Evolutionary conservation across 1,140 invertebrate species (phyloP).

Genomic region (Oscheius sp.): DNA sequence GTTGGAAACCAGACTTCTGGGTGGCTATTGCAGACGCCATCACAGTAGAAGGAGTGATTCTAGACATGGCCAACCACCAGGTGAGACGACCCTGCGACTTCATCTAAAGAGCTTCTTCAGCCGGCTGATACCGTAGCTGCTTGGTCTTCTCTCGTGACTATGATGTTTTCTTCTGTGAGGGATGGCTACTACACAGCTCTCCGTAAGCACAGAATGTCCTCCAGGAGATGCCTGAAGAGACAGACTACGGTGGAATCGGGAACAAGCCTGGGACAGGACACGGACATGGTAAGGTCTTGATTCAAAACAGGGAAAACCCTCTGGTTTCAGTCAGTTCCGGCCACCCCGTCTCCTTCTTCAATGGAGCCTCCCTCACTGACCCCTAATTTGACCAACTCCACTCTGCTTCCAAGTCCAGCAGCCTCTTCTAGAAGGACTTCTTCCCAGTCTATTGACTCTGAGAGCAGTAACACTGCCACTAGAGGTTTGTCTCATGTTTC

Average conservation of each 20-base stretch:
- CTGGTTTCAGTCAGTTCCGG: neutral
- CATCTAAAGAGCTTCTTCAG: conserved; percentile 24
- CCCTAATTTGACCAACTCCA: neutral
- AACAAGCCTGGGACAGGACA: neutral
- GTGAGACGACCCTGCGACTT: conserved; percentile 11
- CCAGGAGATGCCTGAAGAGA: conserved; percentile 39
- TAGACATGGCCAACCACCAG: conserved; percentile 56
- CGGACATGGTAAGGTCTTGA: neutral
- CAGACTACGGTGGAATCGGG: conserved; percentile 41
- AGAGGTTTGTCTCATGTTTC: neutral
- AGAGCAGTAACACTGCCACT: neutral
- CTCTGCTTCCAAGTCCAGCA: neutral
- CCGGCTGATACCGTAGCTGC: conserved; percentile 56
- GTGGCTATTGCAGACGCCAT: conserved; percentile 55
- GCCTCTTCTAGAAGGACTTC: neutral
- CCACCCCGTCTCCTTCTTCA: neutral
- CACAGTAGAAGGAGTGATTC: conserved; percentile 53
- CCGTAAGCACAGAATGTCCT: conserved; percentile 50
- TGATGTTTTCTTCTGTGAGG: conserved; percentile 53
- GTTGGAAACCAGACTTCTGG: conserved; percentile 59
- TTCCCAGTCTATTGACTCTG: neutral
- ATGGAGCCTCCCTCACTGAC: neutral
- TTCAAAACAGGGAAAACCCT: neutral
- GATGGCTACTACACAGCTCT: conserved; percentile 56
- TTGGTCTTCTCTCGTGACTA: conserved; percentile 54